Evolutionary conservation across 2,113 vertebrate genomes (phyloP), one percentile per base, ranked within the genome.

Genomic region (Ellobius talpinus): DNA sequence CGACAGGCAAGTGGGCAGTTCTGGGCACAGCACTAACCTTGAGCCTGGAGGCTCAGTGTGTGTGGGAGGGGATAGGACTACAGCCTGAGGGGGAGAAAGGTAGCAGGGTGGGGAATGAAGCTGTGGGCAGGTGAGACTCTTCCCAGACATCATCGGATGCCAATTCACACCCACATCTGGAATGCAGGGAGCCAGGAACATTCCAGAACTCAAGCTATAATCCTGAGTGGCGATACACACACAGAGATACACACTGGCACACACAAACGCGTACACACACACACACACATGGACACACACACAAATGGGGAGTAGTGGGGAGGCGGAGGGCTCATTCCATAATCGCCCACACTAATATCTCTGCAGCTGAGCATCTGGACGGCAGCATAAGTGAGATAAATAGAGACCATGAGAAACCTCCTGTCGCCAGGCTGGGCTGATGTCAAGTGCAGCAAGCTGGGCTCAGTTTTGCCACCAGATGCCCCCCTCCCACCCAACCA

Each of bases 21-120:
- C 2, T 0, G 3, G 24, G 36, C 14, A 36, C 19, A 36, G 52
- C 0, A 0, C 0, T 31, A 55, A 19, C 42, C 39, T 1, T 42
- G 23, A n/a, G 52, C 16, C 24, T 1, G 5, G 50, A 87, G 47
- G 36, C 55, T 42, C 77, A 33, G 55, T 24, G 33, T 70, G 65
- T 26, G 45, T 3, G 45, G 17, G 13, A 39, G 36, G 50, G 66
- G 68, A 2, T 33, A 17, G 31, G 52, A 39, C 52, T 1, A 4
- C 23, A 31, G 61, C 42, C 81, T 11, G 31, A 5, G 89, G 84
- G 47, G n/a, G n/a, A 0, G 19, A 4, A 5, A n/a, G 33, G 63
- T 65, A 24, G 63, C 24, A 65, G 31, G 1, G 23, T 58, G 58
- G 58, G 3, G 7, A 8, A 2, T 33, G 5, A 70, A 50, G 6